phyloP scores from a whole-genome alignment of 2,113 vertebrate genomes.

The Hiodon tergisus region DNA sequence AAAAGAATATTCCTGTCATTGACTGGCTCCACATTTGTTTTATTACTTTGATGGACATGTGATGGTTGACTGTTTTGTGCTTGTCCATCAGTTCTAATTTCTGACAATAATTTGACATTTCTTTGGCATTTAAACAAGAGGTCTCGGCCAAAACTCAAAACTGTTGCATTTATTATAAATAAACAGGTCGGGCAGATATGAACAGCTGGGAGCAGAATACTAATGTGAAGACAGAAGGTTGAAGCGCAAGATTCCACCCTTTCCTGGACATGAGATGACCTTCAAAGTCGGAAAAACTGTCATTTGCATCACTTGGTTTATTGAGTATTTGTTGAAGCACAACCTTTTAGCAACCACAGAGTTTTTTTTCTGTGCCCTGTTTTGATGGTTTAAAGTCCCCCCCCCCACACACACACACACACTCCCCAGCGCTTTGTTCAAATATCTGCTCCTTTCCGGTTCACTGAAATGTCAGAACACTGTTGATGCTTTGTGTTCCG shows the following conservation, averaged over 20 bases:
- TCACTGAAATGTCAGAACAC: slow-evolving; percentile 22
- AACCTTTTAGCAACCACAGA: neutral
- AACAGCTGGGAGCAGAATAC: neutral
- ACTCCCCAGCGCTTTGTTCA: no score
- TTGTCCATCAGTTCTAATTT: slow-evolving; percentile 39
- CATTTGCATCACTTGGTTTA: neutral
- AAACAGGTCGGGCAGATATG: neutral
- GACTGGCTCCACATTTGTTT: slow-evolving; percentile 12
- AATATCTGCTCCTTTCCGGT: neutral
- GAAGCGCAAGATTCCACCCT: neutral
- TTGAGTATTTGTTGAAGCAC: neutral
- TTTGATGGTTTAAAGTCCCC: neutral
- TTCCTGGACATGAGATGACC: neutral
- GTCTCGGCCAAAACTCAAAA: slow-evolving; percentile 17
- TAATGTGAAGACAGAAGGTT: neutral
- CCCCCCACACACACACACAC: neutral
- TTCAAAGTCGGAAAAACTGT: neutral
- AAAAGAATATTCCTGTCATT: neutral
- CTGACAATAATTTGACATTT: slow-evolving; percentile 47
- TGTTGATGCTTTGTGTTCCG: neutral
- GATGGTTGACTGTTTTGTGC: slow-evolving; percentile 21
- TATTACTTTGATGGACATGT: slow-evolving; percentile 33
- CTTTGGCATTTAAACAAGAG: slow-evolving; percentile 49
- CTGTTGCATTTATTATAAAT: neutral
- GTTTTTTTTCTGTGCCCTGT: neutral